Base-by-base conservation (phyloP, 2,888 invertebrate genomes). In the Entomobrya proxima region DNA sequence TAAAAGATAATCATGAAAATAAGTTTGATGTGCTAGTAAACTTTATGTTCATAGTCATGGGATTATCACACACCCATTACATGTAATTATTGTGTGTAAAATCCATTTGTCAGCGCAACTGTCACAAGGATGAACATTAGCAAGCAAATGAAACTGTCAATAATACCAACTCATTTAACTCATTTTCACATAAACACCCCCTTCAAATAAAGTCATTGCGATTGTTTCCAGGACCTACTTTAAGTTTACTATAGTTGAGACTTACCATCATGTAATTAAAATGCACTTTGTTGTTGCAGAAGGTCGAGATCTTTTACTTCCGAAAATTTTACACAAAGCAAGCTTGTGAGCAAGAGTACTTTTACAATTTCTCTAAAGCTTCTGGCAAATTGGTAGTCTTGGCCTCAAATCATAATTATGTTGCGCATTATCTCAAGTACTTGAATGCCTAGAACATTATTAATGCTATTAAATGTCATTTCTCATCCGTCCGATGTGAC, bases 1-100 rank as follows among this genome's bases (percentile, higher is more conserved):
- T 44, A 69, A 47, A 44, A 69, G 67, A 67, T 67, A 67, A 67
- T 67, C 18, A 24, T 67, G 40, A 37, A 67, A 40, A 27, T 37
- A 40, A 67, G 21, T 67, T 37, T 64, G n/a, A 64, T 37, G 67
- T 40, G 40, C 24, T 24, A 11, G 35, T 18, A 61, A 64, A 64
- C 3, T 67, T 6, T 27, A 58, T 32, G 32, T 5, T 35, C 6
- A 61, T 18, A 44, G 69, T 69, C 27, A 44, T 69, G 24, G 32
- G 64, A 67, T 44, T 44, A 69, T 44, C 44, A 47, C 69, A 47
- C 27, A 69, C 18, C 44, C 24, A 27, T 69, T 37, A 40, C 2
- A 7, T 15, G 44, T 69, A 44, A 27, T 44, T 69, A 44, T 69
- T 35, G n/a, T 69, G 69, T 24, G 40, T 40, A 64, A 35, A 64